Evolutionary conservation across 2,113 vertebrate species (phyloP).

Genomic region (Mungos mungo): DNA sequence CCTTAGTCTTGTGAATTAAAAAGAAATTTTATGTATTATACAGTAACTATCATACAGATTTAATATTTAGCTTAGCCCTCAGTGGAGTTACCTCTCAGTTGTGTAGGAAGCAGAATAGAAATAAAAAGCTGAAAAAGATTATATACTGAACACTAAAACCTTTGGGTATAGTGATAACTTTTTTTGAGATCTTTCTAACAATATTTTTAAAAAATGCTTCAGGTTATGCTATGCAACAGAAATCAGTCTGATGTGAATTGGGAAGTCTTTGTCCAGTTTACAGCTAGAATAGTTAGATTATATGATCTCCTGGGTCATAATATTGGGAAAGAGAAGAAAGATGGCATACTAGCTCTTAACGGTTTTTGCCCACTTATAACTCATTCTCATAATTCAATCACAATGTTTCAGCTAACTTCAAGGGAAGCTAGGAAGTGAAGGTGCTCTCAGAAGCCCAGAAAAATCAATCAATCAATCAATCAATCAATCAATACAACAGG

Average conservation of each 20-base stretch:
- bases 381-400: background rate
- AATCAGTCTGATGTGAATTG: background rate
- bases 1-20: background rate
- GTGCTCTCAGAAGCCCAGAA: background rate
- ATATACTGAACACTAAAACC: background rate
- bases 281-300: background rate
- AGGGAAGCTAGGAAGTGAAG: background rate
- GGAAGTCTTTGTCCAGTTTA: background rate
- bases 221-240: background rate
- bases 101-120: background rate
- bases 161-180: background rate
- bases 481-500: background rate
- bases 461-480: too few species aligned
- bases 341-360: background rate
- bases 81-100: background rate
- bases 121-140: background rate
- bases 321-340: background rate
- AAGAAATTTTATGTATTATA: background rate
- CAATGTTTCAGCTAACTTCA: background rate
- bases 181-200: constrained; percentile 16
- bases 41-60: background rate
- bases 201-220: background rate
- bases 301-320: background rate
- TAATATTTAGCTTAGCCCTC: background rate
- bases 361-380: background rate